Evolutionary conservation across 2,797 vertebrate species (phyloP).

Genomic region (Vultur gryphus): DNA sequence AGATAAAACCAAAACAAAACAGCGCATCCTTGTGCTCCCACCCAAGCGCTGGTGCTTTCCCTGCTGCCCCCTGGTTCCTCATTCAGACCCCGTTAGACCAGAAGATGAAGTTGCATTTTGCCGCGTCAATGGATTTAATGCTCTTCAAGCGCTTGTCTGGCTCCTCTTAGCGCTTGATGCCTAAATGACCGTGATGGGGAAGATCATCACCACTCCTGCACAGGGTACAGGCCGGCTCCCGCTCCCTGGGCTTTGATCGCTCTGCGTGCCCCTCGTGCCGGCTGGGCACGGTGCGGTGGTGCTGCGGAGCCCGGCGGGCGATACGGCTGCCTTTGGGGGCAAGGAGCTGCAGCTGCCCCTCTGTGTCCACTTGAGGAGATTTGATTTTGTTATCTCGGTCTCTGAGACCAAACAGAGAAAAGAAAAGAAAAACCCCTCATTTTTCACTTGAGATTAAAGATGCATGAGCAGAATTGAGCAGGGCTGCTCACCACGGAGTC

Average conservation of each 20-base stretch:
- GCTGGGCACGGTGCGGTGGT: fast-evolving
- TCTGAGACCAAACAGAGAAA: background rate
- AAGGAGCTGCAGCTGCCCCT: background rate
- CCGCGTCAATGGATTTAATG: background rate
- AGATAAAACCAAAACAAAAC: background rate
- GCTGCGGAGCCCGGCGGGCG: fast-evolving
- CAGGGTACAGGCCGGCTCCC: background rate
- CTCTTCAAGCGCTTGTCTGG: background rate
- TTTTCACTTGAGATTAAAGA: constrained; percentile 31
- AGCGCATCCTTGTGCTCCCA: background rate
- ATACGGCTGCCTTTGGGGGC: background rate
- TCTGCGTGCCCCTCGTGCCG: fast-evolving
- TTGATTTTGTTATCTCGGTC: background rate
- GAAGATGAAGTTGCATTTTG: background rate
- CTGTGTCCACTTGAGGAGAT: background rate
- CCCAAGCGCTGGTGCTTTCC: background rate
- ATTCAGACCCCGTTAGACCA: background rate
- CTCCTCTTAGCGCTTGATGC: background rate
- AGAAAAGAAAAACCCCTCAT: fast-evolving
- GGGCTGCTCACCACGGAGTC: background rate
- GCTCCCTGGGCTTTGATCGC: fast-evolving
- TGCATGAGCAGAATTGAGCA: background rate
- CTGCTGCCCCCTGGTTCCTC: background rate
- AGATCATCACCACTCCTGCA: fast-evolving
- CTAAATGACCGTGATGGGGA: background rate